Percentiles rank a stretch among this genome's conserved stretches.
phyloP scores from a whole-genome alignment of 2,888 invertebrate genomes.

The Lapara coniferarum region DNA sequence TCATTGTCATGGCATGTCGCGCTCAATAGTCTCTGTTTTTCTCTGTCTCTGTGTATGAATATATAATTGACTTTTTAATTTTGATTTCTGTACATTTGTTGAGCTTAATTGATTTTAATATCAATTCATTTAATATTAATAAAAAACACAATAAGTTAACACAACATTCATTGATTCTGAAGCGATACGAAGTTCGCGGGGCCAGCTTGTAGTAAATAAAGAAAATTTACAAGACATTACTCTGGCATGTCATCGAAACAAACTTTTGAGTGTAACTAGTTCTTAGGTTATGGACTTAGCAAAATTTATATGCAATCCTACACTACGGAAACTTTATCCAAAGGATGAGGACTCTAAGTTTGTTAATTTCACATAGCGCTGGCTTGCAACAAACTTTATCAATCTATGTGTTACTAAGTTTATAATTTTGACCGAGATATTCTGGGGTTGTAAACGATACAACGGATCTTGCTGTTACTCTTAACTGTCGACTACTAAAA shows the following conservation, averaged over 20 bases:
- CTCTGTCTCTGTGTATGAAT: too few relatives aligned
- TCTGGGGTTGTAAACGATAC: constrained; percentile 20
- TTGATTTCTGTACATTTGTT: too few relatives aligned
- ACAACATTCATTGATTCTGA: too few relatives aligned
- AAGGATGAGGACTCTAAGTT: constrained; percentile 66
- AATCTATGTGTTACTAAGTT: constrained; percentile 65
- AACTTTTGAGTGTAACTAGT: neutral
- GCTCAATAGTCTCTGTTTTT: too few relatives aligned
- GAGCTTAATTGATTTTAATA: too few relatives aligned
- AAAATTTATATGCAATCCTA: constrained; percentile 63
- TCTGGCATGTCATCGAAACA: neutral
- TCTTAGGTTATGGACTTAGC: constrained; percentile 39
- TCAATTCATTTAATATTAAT: too few relatives aligned
- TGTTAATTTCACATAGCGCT: constrained; percentile 74
- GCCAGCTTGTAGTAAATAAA: too few relatives aligned
- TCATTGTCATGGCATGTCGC: too few relatives aligned
- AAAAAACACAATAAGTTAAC: too few relatives aligned
- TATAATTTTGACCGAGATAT: constrained; percentile 40
- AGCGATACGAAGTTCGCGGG: too few relatives aligned
- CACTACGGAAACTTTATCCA: constrained; percentile 50
- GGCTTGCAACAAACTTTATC: constrained; percentile 71
- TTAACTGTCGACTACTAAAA: too few relatives aligned
- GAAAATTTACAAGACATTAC: neutral
- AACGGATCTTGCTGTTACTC: neutral
- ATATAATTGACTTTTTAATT: too few relatives aligned